phyloP scores from a whole-genome alignment of 2,888 invertebrate genomes.

The Tiliacea citrago region DNA sequence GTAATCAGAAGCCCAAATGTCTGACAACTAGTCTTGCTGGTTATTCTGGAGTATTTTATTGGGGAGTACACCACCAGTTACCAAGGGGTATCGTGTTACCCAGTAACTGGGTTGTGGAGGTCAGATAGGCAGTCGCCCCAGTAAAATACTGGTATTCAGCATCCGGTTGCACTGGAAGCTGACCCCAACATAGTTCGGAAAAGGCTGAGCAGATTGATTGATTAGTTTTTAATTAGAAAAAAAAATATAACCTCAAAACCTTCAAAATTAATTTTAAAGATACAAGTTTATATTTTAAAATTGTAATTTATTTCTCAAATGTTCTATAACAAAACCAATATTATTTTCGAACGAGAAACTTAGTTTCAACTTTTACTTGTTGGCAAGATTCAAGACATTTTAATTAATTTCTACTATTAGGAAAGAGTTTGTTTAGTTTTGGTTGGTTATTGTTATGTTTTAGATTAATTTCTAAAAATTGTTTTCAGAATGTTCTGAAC shows the following conservation, averaged over 20 bases:
- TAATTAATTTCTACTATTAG: slow-evolving; percentile 45
- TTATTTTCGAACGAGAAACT: slow-evolving; percentile 46
- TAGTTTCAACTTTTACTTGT: slow-evolving; percentile 29
- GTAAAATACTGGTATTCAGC: neutral
- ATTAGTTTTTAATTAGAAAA: neutral
- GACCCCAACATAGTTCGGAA: neutral
- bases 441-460: slow-evolving; percentile 12
- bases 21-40: too few species aligned
- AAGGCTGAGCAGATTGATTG: neutral
- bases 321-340: slow-evolving; percentile 51
- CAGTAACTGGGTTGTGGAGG: neutral
- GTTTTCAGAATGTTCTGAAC: neutral
- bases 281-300: neutral
- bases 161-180: neutral
- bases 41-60: too few species aligned
- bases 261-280: neutral
- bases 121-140: neutral
- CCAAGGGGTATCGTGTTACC: too few species aligned
- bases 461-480: slow-evolving; percentile 20
- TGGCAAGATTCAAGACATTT: slow-evolving; percentile 39
- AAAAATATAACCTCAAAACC: neutral
- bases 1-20: neutral
- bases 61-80: too few species aligned
- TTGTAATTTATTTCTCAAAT: slow-evolving; percentile 31
- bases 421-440: slow-evolving; percentile 35